Conservation (phyloP, 2,113 vertebrate genomes). For the Odontophorus gujanensis region DNA sequence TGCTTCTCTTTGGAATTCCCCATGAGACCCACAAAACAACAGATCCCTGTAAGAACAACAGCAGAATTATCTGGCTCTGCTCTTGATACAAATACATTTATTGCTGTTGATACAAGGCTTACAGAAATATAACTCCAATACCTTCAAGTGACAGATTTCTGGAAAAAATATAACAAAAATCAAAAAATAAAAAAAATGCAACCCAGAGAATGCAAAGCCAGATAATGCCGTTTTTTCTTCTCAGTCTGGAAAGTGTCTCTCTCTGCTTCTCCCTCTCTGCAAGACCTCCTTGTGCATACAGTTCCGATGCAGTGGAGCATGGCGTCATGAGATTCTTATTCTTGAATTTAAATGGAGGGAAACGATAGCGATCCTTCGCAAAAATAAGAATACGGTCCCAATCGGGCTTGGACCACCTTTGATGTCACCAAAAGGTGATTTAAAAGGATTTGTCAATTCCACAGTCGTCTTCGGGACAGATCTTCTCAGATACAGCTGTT, state of each 20-base stretch:
- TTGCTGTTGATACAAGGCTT: conserved; percentile 32
- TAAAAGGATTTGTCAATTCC: conserved; percentile 64
- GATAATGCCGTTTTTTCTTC: conserved; percentile 42
- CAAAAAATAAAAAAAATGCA: not conserved
- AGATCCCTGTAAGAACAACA: conserved; percentile 10
- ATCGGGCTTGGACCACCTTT: conserved; percentile 43
- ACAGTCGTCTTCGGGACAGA: not conserved
- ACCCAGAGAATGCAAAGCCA: not conserved
- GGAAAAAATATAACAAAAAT: not conserved
- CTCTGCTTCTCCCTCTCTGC: conserved; percentile 30
- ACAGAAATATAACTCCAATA: conserved; percentile 56
- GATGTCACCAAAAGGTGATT: conserved; percentile 50
- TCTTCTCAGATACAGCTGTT: conserved; percentile 29
- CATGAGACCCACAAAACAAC: conserved; percentile 2
- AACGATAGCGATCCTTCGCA: conserved; percentile 16
- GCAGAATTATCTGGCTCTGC: conserved; percentile 19
- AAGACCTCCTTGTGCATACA: conserved; percentile 54
- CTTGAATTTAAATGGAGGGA: conserved; percentile 64
- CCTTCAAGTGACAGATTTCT: conserved; percentile 40
- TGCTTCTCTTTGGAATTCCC: conserved; percentile 28
- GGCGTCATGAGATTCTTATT: conserved; percentile 69
- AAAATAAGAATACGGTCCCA: conserved; percentile 14
- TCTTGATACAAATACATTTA: conserved; percentile 46
- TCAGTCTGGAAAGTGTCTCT: conserved; percentile 27
- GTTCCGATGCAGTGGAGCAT: conserved; percentile 71